These are phyloP conservation scores for Anarrhichthys ocellatus DNA, from an alignment of 2,113 vertebrate species.

Conservation along the genomic window DNA sequence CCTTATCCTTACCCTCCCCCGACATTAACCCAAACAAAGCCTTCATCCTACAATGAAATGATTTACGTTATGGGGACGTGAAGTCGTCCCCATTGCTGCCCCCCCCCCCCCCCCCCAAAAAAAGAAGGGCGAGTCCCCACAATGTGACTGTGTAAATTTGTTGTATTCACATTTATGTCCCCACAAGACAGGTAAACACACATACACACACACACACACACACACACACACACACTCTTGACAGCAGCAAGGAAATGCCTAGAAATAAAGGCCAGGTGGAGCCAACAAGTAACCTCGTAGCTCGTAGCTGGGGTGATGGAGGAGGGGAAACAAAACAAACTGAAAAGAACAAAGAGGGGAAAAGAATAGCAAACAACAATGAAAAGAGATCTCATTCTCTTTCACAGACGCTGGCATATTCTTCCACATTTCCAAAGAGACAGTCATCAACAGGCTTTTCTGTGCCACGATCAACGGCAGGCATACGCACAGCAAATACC, in stretches of 20 bases:
- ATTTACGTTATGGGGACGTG: not conserved
- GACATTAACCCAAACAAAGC: not conserved
- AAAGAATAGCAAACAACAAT: constrained; percentile 59
- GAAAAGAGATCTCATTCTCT: constrained; percentile 60
- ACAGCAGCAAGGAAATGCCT: constrained; percentile 59
- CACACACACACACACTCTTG: constrained; percentile 5
- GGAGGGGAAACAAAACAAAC: constrained; percentile 18
- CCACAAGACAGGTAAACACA: not conserved
- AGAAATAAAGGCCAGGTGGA: constrained; percentile 73
- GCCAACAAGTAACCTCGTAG: constrained; percentile 27
- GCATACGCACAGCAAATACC: constrained; percentile 51
- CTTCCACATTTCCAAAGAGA: constrained; percentile 67
- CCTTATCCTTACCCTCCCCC: not conserved
- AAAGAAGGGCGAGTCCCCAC: not conserved
- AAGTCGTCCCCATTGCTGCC: no score
- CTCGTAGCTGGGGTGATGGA: constrained; percentile 6
- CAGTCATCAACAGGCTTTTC: constrained; percentile 54
- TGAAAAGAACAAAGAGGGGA: constrained; percentile 1
- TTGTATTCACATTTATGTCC: no score
- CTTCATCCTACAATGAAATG: not conserved
- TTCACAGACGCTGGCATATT: constrained; percentile 43
- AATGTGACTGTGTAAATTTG: not conserved
- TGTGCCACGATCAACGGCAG: constrained; percentile 59
- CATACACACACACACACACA: not conserved
- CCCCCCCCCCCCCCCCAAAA: no score